Evolutionary conservation across 2,797 vertebrate species (phyloP), one percentile per base, ranked within the genome.

Genomic region (Dryobates pubescens): DNA sequence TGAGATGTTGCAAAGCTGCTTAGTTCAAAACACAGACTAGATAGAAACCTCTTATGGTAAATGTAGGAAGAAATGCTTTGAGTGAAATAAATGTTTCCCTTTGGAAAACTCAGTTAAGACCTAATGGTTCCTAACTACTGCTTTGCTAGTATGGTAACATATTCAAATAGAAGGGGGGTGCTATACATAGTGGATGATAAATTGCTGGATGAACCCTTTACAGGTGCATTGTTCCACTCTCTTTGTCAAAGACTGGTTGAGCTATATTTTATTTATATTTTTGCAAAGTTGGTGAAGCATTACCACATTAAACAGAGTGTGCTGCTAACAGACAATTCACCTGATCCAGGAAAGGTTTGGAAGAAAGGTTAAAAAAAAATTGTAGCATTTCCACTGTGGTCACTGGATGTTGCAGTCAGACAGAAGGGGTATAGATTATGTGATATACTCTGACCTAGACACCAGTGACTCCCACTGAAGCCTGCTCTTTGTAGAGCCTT

Each of bases 21-120:
- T 88, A 78, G 53, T 83, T 90, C 76, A 83, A 93, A 94, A 83
- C 57, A 70, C 54, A 83, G 77, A 81, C 63, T 68, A 76, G 57
- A 64, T 27, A 53, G 79, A 88, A 95, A 83, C 26, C 32, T 83
- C 64, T 79, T 64, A 72, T 38, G 10, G 79, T 72, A 92, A 93
- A 86, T 38, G 38, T 88, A 78, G 67, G 78, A 89, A 86, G 70
- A 94, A 89, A 78, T 67, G 27, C 41, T 90, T 92, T 6, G 2
- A 90, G 68, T 58, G 61, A 94, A 94, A 93, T 76, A 69, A 89
- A 92, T 79, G 64, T 76, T 95, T 93, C 67, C 19, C 36, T 77
- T 89, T 85, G 65, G 75, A 94, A 91, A 93, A 94, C 8, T 70
- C 41, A 5, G 63, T 81, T 89, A 75, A 79, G 9, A 88, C 86